phyloP scores from a whole-genome alignment of 2,888 invertebrate species.

The Apotomis capreana region DNA sequence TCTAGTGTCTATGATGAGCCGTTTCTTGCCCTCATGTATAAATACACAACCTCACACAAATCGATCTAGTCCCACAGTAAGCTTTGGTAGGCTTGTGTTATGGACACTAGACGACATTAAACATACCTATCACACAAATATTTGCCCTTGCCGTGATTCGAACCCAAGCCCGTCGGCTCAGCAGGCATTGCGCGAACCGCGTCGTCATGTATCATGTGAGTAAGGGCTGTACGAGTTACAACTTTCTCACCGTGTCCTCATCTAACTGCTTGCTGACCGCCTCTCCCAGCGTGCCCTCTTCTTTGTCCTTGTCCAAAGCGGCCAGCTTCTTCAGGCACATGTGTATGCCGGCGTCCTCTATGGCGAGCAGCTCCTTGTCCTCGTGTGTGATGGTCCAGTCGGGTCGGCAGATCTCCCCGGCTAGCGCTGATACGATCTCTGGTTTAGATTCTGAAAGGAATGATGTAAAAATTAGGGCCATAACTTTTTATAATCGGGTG shows the following conservation, averaged over 20 bases:
- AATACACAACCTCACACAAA: no score
- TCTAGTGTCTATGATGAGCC: no score
- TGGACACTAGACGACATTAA: no score
- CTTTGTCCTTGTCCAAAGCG: constrained; percentile 82
- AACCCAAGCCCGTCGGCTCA: no score
- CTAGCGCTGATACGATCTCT: constrained; percentile 64
- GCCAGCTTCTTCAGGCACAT: constrained; percentile 90
- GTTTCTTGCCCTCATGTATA: no score
- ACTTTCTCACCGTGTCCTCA: constrained; percentile 79
- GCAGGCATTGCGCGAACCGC: no score
- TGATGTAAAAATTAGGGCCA: constrained; percentile 1
- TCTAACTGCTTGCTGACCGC: constrained; percentile 80
- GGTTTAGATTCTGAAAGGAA: constrained; percentile 63
- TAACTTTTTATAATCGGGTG: no score
- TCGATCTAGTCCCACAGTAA: no score
- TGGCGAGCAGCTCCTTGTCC: constrained; percentile 76
- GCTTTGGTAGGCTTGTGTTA: no score
- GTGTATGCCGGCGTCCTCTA: constrained; percentile 90
- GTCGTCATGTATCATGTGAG: no score
- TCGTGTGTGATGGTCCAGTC: constrained; percentile 83
- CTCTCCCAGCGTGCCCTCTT: constrained; percentile 82
- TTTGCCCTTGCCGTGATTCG: no score
- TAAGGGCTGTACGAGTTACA: neutral
- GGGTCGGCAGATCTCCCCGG: constrained; percentile 66
- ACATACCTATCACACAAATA: no score